Percentiles rank a stretch among this genome's conserved stretches.
Evolutionary conservation across 2,797 vertebrate species (phyloP).

Genomic region (Syngnathus rostellatus): DNA sequence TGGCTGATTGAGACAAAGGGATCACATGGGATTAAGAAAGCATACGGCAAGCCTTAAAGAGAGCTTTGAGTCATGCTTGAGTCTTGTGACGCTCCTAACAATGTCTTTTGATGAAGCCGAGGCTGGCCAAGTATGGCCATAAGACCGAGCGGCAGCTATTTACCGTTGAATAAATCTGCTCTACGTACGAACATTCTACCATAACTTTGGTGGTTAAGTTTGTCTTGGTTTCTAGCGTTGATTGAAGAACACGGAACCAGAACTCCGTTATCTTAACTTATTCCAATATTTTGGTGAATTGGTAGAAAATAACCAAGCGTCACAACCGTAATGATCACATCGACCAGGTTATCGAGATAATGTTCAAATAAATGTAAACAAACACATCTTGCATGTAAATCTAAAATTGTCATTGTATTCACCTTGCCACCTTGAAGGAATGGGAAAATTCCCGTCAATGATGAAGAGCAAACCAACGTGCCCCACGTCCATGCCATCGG

Average conservation of each 20-base stretch:
- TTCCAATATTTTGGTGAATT: no score
- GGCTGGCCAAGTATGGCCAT: neutral
- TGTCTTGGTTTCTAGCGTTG: neutral
- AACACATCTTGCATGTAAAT: neutral
- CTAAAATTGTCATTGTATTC: neutral
- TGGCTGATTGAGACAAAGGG: slow-evolving; percentile 9
- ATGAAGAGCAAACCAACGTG: slow-evolving; percentile 87
- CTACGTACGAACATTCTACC: no score
- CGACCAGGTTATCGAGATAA: neutral
- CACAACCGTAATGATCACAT: no score
- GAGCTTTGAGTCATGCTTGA: slow-evolving; percentile 33
- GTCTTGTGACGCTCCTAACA: slow-evolving; percentile 42
- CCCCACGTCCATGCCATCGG: slow-evolving; percentile 87
- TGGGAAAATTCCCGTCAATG: slow-evolving; percentile 86
- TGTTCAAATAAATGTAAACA: neutral
- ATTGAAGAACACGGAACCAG: neutral
- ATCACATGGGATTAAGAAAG: slow-evolving; percentile 27
- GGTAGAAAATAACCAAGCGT: no score
- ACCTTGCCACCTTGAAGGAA: slow-evolving; percentile 61
- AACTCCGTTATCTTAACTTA: neutral
- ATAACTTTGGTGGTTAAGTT: no score
- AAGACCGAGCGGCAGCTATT: neutral
- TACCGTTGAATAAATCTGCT: neutral
- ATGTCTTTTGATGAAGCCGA: slow-evolving; percentile 4
- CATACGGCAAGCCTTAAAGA: slow-evolving; percentile 23